Base-by-base conservation (phyloP, 53 echinoderm and acorn worm species). In the Arbacia lixula region DNA sequence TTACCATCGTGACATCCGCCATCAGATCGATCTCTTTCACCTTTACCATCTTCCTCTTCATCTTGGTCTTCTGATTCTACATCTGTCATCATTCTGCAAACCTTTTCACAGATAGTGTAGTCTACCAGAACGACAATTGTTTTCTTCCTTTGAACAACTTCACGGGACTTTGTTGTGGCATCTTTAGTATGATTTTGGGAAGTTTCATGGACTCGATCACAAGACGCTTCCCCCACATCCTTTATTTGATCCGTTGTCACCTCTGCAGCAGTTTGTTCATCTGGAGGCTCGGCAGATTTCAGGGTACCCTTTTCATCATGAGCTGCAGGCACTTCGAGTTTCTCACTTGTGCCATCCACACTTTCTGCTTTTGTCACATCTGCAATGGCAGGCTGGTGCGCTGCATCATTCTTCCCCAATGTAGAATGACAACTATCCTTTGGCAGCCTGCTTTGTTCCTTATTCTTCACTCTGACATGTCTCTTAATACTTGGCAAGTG, bases 81-180 rank as follows among this genome's bases (percentile, higher is more conserved):
- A 52, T 74, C 53, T 51, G 74, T 34, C 74, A 74, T 50, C 52
- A 74, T 74, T 34, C 52, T 74, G 20, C 74, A 74, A 24, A 74
- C 74, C 30, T 30, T 53, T 19, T 74, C 74, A 74, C 74, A 74
- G 30, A 53, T 74, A 10, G 21, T 74, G 28, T 51, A 74, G 52
- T 74, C 74, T 6, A 74, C 74, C 16, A 74, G 53, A 29, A 74
- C 74, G 33, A 74, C 74, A 33, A 74, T 74, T 17, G 74, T 74
- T 21, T 74, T 74, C 53, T 53, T 74, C 26, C 46, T 50, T n/a
- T 29, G 74, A 52, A 74, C 53, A 46, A 52, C 6, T 46, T 46
- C 46, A 46, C 14, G 8, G 14, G 46, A n/a, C n/a, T n/a, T n/a
- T n/a, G n/a, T n/a, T n/a, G n/a, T n/a, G n/a, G n/a, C n/a, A n/a